phyloP scores from a whole-genome alignment of 1,140 invertebrate species.

The Pogonomyrmex californicus region DNA sequence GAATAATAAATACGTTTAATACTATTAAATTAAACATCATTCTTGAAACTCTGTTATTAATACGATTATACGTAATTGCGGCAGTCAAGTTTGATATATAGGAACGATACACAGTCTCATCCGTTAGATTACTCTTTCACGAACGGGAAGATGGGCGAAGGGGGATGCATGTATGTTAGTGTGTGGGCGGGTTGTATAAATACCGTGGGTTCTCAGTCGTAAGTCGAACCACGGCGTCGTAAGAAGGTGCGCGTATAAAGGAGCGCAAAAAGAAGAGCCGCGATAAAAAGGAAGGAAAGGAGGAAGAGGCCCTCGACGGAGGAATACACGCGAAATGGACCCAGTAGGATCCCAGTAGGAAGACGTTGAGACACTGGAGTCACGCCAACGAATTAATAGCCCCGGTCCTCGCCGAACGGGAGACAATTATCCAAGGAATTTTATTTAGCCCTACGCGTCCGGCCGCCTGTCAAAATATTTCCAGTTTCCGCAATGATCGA shows the following conservation, averaged over 20 bases:
- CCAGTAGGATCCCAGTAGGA: constrained; percentile 1
- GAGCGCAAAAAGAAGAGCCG: constrained; percentile 63
- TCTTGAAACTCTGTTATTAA: constrained; percentile 34
- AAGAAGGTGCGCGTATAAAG: constrained; percentile 70
- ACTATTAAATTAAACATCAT: constrained; percentile 27
- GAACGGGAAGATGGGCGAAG: constrained; percentile 63
- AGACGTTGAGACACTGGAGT: constrained; percentile 63
- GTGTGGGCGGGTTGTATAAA: constrained; percentile 76
- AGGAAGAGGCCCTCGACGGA: constrained; percentile 35
- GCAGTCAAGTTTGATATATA: constrained; percentile 41
- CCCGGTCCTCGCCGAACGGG: constrained; percentile 36
- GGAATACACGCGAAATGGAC: constrained; percentile 56
- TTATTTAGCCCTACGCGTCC: constrained; percentile 66
- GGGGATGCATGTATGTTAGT: constrained; percentile 36
- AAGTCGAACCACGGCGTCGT: constrained; percentile 61
- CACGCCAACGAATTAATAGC: constrained; percentile 72
- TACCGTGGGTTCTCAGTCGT: constrained; percentile 66
- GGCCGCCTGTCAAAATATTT: constrained; percentile 73
- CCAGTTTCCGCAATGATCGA: constrained; percentile 73
- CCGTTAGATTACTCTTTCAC: constrained; percentile 50
- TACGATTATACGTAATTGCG: constrained; percentile 27
- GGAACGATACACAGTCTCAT: constrained; percentile 33
- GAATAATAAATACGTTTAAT: constrained; percentile 9
- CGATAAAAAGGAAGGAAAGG: constrained; percentile 35
- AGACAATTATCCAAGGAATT: constrained; percentile 74